phyloP scores from a whole-genome alignment of 1,140 invertebrate genomes.

The Drosophila aff. region DNA sequence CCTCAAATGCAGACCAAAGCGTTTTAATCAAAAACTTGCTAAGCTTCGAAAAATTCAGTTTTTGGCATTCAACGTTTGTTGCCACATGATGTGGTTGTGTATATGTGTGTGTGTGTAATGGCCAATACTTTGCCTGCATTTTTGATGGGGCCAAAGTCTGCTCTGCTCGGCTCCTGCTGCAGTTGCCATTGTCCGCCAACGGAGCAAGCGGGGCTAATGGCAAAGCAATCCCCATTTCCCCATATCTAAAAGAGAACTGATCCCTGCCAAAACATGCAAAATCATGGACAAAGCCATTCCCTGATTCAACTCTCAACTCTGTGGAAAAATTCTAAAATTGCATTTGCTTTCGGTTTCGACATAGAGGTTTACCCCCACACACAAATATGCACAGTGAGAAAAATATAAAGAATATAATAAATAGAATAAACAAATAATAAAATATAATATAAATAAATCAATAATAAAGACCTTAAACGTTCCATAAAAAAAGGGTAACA shows the following conservation, averaged over 20 bases:
- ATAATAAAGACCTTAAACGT: neutral
- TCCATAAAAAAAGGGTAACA: no score
- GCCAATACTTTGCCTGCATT: conserved; percentile 41
- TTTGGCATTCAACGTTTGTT: conserved; percentile 33
- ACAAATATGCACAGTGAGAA: neutral
- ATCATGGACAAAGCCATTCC: conserved; percentile 39
- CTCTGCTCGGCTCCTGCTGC: neutral
- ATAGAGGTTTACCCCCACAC: conserved; percentile 35
- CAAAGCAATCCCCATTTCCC: conserved; percentile 50
- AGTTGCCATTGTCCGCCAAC: conserved; percentile 23
- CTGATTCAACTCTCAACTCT: conserved; percentile 49
- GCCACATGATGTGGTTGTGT: conserved; percentile 8
- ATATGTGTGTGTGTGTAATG: conserved; percentile 26
- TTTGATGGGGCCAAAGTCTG: conserved; percentile 31
- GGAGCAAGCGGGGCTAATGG: conserved; percentile 33
- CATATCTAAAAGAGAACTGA: conserved; percentile 26
- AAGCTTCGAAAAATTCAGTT: conserved; percentile 47
- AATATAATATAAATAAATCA: neutral
- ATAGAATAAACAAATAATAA: neutral
- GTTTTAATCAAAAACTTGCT: conserved; percentile 66
- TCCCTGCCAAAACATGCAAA: conserved; percentile 57
- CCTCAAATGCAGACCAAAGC: conserved; percentile 24
- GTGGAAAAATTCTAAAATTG: conserved; percentile 44
- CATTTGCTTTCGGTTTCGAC: conserved; percentile 48
- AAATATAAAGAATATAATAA: neutral